phyloP scores from a whole-genome alignment of 1,140 invertebrate genomes.

The Pseudomyrmex flavicornis region DNA sequence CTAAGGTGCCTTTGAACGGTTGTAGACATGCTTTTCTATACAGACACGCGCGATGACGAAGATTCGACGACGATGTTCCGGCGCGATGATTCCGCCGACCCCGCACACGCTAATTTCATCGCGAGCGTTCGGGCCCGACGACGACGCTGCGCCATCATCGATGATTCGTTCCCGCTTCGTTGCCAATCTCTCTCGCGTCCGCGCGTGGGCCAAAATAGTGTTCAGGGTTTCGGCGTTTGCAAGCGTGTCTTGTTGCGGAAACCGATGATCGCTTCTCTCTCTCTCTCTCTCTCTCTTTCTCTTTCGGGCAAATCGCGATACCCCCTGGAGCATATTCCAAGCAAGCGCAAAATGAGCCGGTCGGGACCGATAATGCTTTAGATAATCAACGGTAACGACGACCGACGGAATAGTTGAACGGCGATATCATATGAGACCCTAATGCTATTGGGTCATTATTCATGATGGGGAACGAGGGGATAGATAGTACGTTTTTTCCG shows the following conservation, averaged over 20 bases:
- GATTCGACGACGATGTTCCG: constrained; percentile 38
- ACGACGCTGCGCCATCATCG: constrained; percentile 60
- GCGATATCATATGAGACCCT: constrained; percentile 20
- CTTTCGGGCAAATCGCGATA: constrained; percentile 22
- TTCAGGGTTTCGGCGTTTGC: constrained; percentile 61
- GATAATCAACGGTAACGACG: constrained; percentile 38
- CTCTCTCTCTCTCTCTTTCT: no score
- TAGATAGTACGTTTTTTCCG: no score
- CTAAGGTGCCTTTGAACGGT: constrained; percentile 80
- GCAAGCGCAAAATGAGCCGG: constrained; percentile 30
- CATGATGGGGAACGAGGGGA: neutral
- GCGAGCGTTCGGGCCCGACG: constrained; percentile 18
- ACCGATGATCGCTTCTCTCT: constrained; percentile 22
- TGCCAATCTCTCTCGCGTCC: constrained; percentile 73
- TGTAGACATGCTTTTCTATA: constrained; percentile 63
- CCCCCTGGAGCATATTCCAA: neutral
- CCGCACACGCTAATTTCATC: constrained; percentile 74
- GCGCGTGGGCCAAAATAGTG: constrained; percentile 58
- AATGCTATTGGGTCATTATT: constrained; percentile 47
- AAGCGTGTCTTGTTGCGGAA: constrained; percentile 41
- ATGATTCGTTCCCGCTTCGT: constrained; percentile 61
- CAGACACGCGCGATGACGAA: constrained; percentile 11
- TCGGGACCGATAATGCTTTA: constrained; percentile 55
- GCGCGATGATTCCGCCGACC: constrained; percentile 47
- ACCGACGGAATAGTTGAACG: constrained; percentile 14